phyloP scores from a whole-genome alignment of 1,140 invertebrate genomes.

The Papilio xuthus region DNA sequence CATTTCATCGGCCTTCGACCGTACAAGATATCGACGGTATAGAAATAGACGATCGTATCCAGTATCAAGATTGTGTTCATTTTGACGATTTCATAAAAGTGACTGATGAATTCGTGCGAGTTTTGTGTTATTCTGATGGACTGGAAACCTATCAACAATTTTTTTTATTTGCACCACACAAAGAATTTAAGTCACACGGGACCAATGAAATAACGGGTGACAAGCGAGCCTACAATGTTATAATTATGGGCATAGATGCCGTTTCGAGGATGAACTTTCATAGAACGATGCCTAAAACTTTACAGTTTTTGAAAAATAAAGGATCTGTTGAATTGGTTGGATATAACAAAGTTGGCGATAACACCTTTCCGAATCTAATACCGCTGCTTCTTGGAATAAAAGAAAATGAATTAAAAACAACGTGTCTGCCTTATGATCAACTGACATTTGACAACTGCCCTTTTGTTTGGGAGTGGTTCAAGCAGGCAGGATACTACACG shows the following conservation, averaged over 20 bases:
- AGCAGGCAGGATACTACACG: constrained; percentile 87
- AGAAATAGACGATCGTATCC: constrained; percentile 63
- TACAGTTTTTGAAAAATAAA: constrained; percentile 82
- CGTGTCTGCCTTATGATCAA: constrained; percentile 82
- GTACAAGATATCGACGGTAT: constrained; percentile 55
- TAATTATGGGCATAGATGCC: constrained; percentile 93
- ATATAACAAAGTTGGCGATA: constrained; percentile 91
- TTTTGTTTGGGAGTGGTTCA: constrained; percentile 91
- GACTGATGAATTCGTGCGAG: constrained; percentile 83
- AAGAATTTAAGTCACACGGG: constrained; percentile 42
- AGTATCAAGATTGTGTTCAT: constrained; percentile 64
- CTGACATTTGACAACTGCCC: constrained; percentile 83
- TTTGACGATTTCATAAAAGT: constrained; percentile 70
- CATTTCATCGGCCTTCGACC: constrained; percentile 82
- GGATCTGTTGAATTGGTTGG: constrained; percentile 86
- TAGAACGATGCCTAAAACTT: constrained; percentile 89
- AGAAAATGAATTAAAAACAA: constrained; percentile 81
- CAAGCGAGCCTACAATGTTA: constrained; percentile 81
- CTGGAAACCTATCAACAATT: constrained; percentile 84
- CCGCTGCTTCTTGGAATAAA: constrained; percentile 86
- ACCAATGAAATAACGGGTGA: constrained; percentile 36
- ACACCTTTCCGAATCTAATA: constrained; percentile 91
- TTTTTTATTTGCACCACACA: constrained; percentile 84
- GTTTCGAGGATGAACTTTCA: constrained; percentile 92
- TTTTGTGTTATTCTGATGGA: constrained; percentile 80